Base-by-base conservation (phyloP, 2,888 invertebrate species). In the Dicroscelio sp. region DNA sequence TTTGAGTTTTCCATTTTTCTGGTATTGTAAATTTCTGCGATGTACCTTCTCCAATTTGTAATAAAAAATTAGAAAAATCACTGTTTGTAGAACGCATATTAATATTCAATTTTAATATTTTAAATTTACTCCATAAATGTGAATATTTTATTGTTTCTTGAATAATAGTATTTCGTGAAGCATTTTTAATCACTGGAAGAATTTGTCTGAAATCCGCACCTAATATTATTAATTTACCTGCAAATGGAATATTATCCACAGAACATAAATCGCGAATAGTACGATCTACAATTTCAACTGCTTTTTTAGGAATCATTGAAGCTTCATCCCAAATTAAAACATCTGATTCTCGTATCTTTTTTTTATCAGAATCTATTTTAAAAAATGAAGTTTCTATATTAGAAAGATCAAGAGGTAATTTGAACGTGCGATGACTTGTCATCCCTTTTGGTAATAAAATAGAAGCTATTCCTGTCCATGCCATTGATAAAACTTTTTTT, bases 171-270 rank as follows among this genome's bases (percentile, higher is more conserved):
- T 23, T 5, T 48, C 20, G 25, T 30, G 1, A 20, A 25, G 25
- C 80, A 67, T 80, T 10, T 80, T 80, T 79, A 12, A 79, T n/a
- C 5, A 79, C 48, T 14, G 63, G 79, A n/a, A 79, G 43, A 30
- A 78, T 38, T 78, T 76, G 75, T 12, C 25, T 60, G 27, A 4
- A 60, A 60, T 60, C 60, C 6, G 14, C 60, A 27, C 25, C 23
- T 31, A 73, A 25, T n/a, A 73, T 65, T 3, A 65, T 31, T 65
- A 31, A 31, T 65, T 65, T 65, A 23, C 38, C 25, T 27, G 48
- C 71, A 30, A 71, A 71, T 30, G 71, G n/a, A n/a, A n/a, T n/a
- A n/a, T n/a, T n/a, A n/a, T n/a, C n/a, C n/a, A n/a, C n/a, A n/a
- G n/a, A n/a, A 30, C 71, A 71, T 71, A 71, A 10, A 67, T 67